Base-by-base conservation (phyloP, 1,140 invertebrate genomes). In the Ganaspis sp. region DNA sequence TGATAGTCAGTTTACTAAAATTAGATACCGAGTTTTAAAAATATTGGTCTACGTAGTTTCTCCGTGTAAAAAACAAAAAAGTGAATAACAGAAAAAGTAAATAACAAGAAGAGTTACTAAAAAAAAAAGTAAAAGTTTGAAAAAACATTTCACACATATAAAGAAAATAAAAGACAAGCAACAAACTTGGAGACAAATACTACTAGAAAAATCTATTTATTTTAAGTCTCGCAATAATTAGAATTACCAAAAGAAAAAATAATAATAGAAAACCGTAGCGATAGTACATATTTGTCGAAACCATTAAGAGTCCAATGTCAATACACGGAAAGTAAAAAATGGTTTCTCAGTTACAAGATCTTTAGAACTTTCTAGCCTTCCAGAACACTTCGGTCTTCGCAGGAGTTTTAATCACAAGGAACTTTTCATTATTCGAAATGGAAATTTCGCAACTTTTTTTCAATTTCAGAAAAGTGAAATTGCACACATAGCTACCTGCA, bases 281-380 rank as follows among this genome's bases (percentile, higher is more conserved):
- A 64, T 58, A 23, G 12, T 58, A 12, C 54, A 58, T 64, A 29
- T 64, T 64, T 64, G 26, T 64, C 4, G 54, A 64, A 64, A 64
- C 3, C 23, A 64, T 64, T 64, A 64, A 29, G 54, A 64, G 23
- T 9, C 12, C 54, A 64, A 64, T 64, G 54, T 64, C 54, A 64
- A 64, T 15, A 58, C 15, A 26, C 23, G 9, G 29, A 4, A 26
- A 29, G 54, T 29, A 12, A 4, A 64, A 64, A 29, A 58, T 23
- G 45, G 45, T 11, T 23, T 58, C 21, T 11, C 54, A 23, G 54
- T 64, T 64, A 64, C 26, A 29, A 64, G 23, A 64, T 64, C 54
- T 29, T 29, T 29, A 5, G 4, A 64, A 64, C 23, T 64, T 64
- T 23, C 54, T 64, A 64, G 54, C 23, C 54, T 64, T 64, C 54